phyloP scores from a whole-genome alignment of 2,113 vertebrate genomes.

The Cyprinodon brontotheroides region DNA sequence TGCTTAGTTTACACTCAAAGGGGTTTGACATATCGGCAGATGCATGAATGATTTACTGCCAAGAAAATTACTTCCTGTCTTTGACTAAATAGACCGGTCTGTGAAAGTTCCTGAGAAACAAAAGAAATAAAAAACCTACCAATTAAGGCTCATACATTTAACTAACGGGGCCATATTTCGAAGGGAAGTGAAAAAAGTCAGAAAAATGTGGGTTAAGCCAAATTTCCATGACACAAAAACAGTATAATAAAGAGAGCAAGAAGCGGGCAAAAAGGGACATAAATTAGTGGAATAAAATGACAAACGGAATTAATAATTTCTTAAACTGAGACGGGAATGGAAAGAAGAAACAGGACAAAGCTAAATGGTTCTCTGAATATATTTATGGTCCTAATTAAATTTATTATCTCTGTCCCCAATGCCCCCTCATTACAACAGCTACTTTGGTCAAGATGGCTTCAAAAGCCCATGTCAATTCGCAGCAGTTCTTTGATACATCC shows the following conservation, averaged over 20 bases:
- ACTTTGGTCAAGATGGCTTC: not conserved
- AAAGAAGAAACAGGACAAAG: not conserved
- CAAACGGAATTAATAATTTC: slow-evolving; percentile 5
- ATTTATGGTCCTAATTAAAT: slow-evolving; percentile 12
- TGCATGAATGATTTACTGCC: slow-evolving; percentile 7
- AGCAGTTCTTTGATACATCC: not conserved
- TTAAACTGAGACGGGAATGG: slow-evolving; percentile 1
- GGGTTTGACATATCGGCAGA: not conserved
- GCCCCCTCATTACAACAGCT: not conserved
- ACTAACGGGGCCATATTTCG: not conserved
- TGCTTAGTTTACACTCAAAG: slow-evolving; percentile 20
- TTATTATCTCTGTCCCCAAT: slow-evolving; percentile 16
- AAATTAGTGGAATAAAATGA: slow-evolving; percentile 20
- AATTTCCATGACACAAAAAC: slow-evolving; percentile 19
- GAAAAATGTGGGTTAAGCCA: not conserved
- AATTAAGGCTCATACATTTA: slow-evolving; percentile 1
- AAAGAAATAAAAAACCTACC: not conserved
- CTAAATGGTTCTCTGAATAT: not conserved
- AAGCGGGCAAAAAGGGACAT: slow-evolving; percentile 12
- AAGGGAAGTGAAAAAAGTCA: slow-evolving; percentile 13
- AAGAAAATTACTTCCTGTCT: slow-evolving; percentile 18
- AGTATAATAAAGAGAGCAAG: slow-evolving; percentile 2
- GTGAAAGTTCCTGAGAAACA: slow-evolving; percentile 23
- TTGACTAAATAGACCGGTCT: slow-evolving; percentile 17
- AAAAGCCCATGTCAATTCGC: slow-evolving; percentile 1